Evolutionary conservation across 2,797 vertebrate genomes (phyloP).

Genomic region (Eupleurogrammus muticus): DNA sequence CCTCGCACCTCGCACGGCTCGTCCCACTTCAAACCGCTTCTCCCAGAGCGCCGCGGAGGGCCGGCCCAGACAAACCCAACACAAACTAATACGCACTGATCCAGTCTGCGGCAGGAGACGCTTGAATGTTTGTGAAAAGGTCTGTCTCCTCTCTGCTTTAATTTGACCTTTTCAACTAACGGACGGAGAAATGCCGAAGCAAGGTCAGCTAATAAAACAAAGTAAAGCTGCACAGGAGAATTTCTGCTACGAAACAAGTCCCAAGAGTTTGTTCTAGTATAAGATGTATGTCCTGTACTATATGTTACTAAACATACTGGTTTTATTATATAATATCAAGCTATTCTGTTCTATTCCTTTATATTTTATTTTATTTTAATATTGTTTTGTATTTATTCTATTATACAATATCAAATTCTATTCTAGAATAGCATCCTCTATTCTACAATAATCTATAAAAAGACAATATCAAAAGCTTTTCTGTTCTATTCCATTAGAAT

Average conservation of each 20-base stretch:
- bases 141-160: conserved; percentile 18
- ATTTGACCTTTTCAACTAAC: conserved; percentile 28
- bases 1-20: conserved; percentile 24
- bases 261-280: neutral
- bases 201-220: conserved; percentile 14
- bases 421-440: no score
- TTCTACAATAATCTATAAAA: no score
- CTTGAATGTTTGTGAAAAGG: conserved; percentile 41
- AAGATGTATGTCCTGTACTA: no score
- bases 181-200: conserved; percentile 17
- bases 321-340: no score
- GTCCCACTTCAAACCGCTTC: conserved; percentile 17
- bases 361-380: neutral
- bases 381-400: no score
- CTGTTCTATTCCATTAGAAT: no score
- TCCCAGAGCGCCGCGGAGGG: conserved; percentile 12
- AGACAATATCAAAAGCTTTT: no score
- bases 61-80: conserved; percentile 15
- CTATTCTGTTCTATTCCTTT: neutral
- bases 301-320: no score
- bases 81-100: conserved; percentile 44
- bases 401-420: no score
- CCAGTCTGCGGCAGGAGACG: conserved; percentile 35
- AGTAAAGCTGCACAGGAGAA: conserved; percentile 25
- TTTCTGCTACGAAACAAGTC: conserved; percentile 33